Evolutionary conservation across 2,113 vertebrate species (phyloP), one percentile per base, ranked within the genome.

Genomic region (Bujurquina vittata): DNA sequence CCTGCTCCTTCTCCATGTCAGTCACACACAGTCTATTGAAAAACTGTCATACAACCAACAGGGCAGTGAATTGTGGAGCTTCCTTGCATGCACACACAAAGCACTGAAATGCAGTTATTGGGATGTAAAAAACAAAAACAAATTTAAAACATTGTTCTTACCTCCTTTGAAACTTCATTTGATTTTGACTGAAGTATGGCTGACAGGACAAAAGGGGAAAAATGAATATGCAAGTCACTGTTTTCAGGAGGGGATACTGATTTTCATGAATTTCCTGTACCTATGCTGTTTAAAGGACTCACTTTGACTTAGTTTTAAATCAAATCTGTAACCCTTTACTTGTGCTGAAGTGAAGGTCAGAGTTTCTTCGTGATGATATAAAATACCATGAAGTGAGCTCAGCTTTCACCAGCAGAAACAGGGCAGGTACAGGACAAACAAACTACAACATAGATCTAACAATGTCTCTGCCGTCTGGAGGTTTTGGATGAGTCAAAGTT

Each of bases 21-120:
- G 92, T 91, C 90, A 95, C 75, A 91, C 96, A 97, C 83, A 93
- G 94, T 92, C 97, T 97, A 90, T 96, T 97, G 92, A 97, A 95
- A 97, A 97, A 96, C 97, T 98, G 89, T 26, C 75, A 92, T 29
- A 86, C 83, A 80, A 90, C 43, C 61, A 75, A 79, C 10, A 84
- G 56, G 75, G 31, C 74, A 88, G 76, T 57, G 55, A n/a, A 74
- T 73, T 40, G 29, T 81, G 40, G 62, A 26, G 52, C 43, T 72
- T 4, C 37, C 4, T 40, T 6, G 40, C 2, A 54, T 12, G 3
- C 2, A 37, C n/a, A 23, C 3, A 49, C 20, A 23, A 23, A 29
- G 46, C 46, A 43, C 15, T 18, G 1, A 46, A 40, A 4, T 76
- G n/a, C 43, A 69, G 23, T 69, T 2, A 14, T 55, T 9, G 20